Conservation (phyloP, 1,140 invertebrate species). For the Archegozetes longisetosus region DNA sequence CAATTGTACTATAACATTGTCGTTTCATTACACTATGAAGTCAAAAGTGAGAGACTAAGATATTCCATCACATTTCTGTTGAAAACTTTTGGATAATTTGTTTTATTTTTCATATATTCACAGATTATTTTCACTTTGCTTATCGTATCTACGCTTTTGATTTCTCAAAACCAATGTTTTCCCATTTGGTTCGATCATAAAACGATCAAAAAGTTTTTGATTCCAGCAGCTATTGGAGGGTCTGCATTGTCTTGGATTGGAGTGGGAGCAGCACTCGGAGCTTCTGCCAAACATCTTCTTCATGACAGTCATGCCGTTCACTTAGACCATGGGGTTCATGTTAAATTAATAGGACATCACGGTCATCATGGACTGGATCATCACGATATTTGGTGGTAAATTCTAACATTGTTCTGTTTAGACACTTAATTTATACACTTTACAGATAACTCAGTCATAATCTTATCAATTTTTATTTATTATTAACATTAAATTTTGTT, state of each 20-base stretch:
- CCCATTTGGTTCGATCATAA: not conserved
- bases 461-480: too few relatives aligned
- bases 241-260: not conserved
- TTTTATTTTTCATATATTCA: not conserved
- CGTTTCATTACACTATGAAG: not conserved
- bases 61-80: too few relatives aligned
- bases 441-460: too few relatives aligned
- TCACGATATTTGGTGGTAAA: too few relatives aligned
- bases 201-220: not conserved
- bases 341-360: too few relatives aligned
- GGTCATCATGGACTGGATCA: too few relatives aligned
- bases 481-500: too few relatives aligned
- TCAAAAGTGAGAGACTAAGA: not conserved
- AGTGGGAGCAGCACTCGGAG: not conserved
- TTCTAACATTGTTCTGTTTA: too few relatives aligned
- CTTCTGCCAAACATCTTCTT: not conserved
- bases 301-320: too few relatives aligned
- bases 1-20: too few relatives aligned
- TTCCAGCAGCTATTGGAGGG: not conserved
- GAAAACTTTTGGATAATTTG: not conserved
- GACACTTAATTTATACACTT: too few relatives aligned
- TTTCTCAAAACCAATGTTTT: not conserved
- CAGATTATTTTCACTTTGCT: not conserved
- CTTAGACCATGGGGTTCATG: too few relatives aligned
- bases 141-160: not conserved